Evolutionary conservation across 2,888 invertebrate species (phyloP), one percentile per base, ranked within the genome.

Genomic region (Cybosia mesomella): DNA sequence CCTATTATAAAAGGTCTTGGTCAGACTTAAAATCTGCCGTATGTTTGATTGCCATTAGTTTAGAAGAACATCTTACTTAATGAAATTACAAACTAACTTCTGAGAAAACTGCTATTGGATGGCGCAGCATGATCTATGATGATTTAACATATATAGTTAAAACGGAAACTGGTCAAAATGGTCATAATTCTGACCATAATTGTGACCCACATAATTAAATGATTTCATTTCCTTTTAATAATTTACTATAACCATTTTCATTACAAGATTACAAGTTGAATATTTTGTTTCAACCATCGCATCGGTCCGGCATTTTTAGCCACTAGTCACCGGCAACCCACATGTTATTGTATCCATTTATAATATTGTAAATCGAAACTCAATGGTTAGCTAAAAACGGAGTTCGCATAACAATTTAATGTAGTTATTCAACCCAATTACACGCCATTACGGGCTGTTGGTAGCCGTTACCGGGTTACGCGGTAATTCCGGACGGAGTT

Each of bases 381-480:
- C 76, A 82, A 84, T 84, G 69, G 83, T 82, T 83, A 84, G 71
- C 81, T 81, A 80, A 83, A 85, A 83, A 83, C 82, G 81, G 66
- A 72, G 72, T 67, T 85, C 86, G 79, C 76, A 87, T 91, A 89
- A 86, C 90, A 68, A 65, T 79, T 81, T 88, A 85, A 89, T 85
- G 85, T 81, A 86, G 87, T 91, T 91, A 91, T 93, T 93, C 89
- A 89, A 89, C 79, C 86, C 93, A 92, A 94, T 94, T 94, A 91
- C 87, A 79, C 81, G 68, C 87, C 87, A 90, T 92, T 89, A 91
- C 55, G 43, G 74, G 81, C 21, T 64, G 61, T 61, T 22, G 22
- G 32, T 18, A n/a, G n/a, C 22, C 15, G 58, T 53, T 43, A 49
- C 65, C 34, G 54, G 58, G 63, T 54, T 53, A 36, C 58, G 22